A percentile compares a stretch with the other conserved stretches of the same genome.
phyloP scores from a whole-genome alignment of 2,797 vertebrate species.

The Crax fasciolata region DNA sequence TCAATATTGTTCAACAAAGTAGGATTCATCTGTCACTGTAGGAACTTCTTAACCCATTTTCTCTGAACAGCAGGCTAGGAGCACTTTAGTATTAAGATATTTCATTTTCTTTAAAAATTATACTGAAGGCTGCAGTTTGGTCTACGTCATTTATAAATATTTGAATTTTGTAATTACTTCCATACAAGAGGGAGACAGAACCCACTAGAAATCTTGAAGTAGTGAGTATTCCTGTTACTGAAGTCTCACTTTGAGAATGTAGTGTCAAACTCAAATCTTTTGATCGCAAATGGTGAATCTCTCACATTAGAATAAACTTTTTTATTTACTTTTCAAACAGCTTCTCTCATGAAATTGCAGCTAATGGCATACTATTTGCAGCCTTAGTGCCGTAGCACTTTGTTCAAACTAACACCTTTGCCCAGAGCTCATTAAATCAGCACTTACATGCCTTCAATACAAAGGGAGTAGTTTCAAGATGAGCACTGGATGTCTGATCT shows the following conservation, averaged over 20 bases:
- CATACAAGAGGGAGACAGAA: background rate
- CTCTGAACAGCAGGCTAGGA: slow-evolving; percentile 42
- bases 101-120: slow-evolving; percentile 46
- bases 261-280: slow-evolving; percentile 26
- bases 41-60: slow-evolving; percentile 66
- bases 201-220: background rate
- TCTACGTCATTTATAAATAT: slow-evolving; percentile 40
- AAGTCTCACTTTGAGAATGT: slow-evolving; percentile 23
- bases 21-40: slow-evolving; percentile 63
- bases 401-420: slow-evolving; percentile 44
- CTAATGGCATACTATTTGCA: slow-evolving; percentile 38
- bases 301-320: slow-evolving; percentile 3
- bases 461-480: slow-evolving; percentile 32
- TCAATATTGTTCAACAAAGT: slow-evolving; percentile 69
- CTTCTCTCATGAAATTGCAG: slow-evolving; percentile 11
- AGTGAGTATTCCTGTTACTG: background rate
- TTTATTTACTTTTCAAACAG: slow-evolving; percentile 43
- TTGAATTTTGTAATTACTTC: slow-evolving; percentile 29
- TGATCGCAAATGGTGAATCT: slow-evolving; percentile 9
- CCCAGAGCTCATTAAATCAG: slow-evolving; percentile 56
- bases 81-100: slow-evolving; percentile 20
- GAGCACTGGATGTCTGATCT: slow-evolving; percentile 25
- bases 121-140: background rate
- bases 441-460: background rate
- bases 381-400: background rate